These are phyloP conservation scores for Drosophila grimshawi DNA, from an alignment of 1,140 invertebrate genomes.

Conservation along the genomic window DNA sequence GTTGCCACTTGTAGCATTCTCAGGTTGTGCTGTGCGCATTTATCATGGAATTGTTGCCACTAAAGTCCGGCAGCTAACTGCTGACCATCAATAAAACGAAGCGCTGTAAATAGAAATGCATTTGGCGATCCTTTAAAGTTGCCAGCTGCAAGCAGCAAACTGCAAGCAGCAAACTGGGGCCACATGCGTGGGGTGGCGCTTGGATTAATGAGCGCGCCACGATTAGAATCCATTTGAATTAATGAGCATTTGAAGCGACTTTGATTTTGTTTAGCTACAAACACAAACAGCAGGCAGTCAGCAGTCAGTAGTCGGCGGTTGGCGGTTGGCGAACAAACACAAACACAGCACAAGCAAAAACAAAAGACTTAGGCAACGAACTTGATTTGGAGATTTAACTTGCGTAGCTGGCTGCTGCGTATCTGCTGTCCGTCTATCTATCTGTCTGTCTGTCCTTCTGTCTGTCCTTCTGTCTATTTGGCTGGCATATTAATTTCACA, in stretches of 20 bases:
- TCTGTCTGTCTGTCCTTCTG: conserved; percentile 15
- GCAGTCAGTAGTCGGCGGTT: not conserved
- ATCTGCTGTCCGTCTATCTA: conserved; percentile 12
- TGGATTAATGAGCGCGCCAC: conserved; percentile 72
- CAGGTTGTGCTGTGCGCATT: conserved; percentile 44
- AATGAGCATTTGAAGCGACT: conserved; percentile 73
- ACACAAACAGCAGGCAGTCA: conserved; percentile 62
- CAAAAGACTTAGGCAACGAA: conserved; percentile 80
- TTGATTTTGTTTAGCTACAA: conserved; percentile 70
- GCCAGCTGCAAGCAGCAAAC: not conserved
- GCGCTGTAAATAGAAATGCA: conserved; percentile 59
- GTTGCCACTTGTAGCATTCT: conserved; percentile 17
- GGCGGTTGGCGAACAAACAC: not conserved
- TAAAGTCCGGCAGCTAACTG: conserved; percentile 49
- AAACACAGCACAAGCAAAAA: conserved; percentile 41
- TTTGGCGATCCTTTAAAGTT: conserved; percentile 24
- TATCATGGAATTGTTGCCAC: conserved; percentile 60
- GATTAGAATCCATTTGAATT: conserved; percentile 81
- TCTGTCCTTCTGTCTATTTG: conserved; percentile 30
- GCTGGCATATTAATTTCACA: conserved; percentile 76
- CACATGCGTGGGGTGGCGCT: conserved; percentile 73
- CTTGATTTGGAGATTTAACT: conserved; percentile 45
- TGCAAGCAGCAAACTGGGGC: conserved; percentile 4
- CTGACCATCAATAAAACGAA: conserved; percentile 66
- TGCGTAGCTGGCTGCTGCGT: conserved; percentile 14